Conservation (phyloP, 2,113 vertebrate genomes). For the Bos javanicus region DNA sequence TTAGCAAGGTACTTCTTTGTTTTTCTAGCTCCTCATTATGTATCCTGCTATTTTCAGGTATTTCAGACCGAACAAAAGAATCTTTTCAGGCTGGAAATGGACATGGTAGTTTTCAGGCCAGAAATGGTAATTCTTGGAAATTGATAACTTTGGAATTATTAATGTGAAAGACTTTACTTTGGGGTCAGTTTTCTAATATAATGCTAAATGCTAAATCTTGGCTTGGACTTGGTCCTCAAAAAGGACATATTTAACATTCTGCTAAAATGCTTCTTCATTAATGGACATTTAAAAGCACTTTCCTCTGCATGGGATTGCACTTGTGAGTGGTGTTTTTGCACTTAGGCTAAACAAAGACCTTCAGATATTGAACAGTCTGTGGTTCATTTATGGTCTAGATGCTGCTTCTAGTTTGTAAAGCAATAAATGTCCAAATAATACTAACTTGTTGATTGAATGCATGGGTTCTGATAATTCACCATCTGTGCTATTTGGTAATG, state of each 20-base stretch:
- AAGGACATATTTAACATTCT: slow-evolving; percentile 34
- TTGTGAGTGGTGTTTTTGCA: slow-evolving; percentile 12
- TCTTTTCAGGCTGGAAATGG: slow-evolving; percentile 73
- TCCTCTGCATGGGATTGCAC: slow-evolving; percentile 50
- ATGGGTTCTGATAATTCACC: slow-evolving; percentile 26
- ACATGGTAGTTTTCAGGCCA: slow-evolving; percentile 75
- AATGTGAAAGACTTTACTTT: slow-evolving; percentile 49
- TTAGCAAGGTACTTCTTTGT: slow-evolving; percentile 81
- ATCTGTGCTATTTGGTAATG: background rate
- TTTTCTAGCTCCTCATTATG: slow-evolving; percentile 53
- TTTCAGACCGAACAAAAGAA: slow-evolving; percentile 71
- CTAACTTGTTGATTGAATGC: slow-evolving; percentile 49
- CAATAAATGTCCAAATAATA: slow-evolving; percentile 19
- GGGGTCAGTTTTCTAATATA: slow-evolving; percentile 46
- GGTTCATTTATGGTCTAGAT: background rate
- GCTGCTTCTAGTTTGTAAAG: slow-evolving; percentile 49
- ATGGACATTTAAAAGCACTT: slow-evolving; percentile 26
- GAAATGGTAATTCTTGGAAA: slow-evolving; percentile 73
- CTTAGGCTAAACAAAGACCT: background rate
- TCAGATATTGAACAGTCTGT: background rate
- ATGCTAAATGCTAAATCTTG: slow-evolving; percentile 48
- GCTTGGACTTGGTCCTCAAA: slow-evolving; percentile 39
- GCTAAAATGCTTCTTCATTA: slow-evolving; percentile 56
- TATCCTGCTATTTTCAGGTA: slow-evolving; percentile 69
- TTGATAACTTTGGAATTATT: slow-evolving; percentile 57